Conservation (phyloP, 2,888 invertebrate genomes). For the Sinhomidia bicolor region DNA sequence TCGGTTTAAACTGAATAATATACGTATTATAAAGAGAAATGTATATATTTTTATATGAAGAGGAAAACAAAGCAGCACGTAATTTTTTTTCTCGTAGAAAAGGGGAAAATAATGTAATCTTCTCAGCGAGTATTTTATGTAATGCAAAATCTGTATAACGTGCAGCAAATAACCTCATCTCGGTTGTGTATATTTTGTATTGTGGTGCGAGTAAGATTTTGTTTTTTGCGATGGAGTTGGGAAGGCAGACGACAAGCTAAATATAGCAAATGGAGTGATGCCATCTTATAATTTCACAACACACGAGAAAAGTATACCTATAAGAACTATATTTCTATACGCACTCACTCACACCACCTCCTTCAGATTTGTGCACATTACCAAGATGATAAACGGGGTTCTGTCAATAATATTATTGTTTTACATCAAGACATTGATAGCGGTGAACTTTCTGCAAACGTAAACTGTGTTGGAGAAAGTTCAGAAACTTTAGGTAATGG, state of each 20-base stretch:
- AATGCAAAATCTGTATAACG: neutral
- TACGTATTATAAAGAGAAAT: neutral
- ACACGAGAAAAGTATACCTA: neutral
- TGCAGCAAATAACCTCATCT: neutral
- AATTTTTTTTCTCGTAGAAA: neutral
- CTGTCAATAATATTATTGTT: no score
- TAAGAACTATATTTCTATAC: neutral
- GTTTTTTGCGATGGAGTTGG: neutral
- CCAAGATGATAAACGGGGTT: no score
- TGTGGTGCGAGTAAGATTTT: neutral
- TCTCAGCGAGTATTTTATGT: no score
- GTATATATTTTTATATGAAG: neutral
- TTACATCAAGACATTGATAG: no score
- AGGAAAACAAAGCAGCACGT: neutral
- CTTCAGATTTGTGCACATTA: no score
- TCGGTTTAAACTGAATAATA: neutral
- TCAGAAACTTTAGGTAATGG: no score
- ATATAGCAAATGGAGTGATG: constrained; percentile 42
- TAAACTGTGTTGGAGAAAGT: no score
- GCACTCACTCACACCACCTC: no score
- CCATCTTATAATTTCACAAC: constrained; percentile 10
- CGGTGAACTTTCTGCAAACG: no score
- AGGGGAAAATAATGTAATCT: neutral
- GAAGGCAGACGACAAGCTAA: constrained; percentile 25
- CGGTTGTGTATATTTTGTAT: neutral